Conservation (phyloP, 1,140 invertebrate genomes). For the Papilio aristodemus region DNA sequence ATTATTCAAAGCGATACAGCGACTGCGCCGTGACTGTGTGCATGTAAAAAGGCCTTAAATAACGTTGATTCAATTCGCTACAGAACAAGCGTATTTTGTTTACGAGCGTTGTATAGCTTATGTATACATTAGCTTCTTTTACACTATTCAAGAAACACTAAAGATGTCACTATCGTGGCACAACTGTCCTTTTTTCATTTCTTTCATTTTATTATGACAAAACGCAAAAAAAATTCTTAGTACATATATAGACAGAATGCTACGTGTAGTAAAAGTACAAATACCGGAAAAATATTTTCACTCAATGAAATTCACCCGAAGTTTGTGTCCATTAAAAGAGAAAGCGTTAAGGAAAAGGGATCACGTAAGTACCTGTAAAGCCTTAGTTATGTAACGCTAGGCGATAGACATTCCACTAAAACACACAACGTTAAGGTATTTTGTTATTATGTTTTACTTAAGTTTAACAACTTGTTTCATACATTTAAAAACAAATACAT, state of each 20-base stretch:
- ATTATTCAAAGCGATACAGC: too few relatives aligned
- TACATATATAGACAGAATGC: not conserved
- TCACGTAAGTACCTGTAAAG: not conserved
- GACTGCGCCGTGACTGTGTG: too few relatives aligned
- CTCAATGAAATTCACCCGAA: not conserved
- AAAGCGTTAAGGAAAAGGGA: conserved; percentile 18
- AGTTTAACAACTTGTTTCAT: not conserved
- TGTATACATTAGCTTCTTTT: too few relatives aligned
- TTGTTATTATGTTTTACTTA: not conserved
- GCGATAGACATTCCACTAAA: not conserved
- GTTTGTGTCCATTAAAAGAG: conserved; percentile 10
- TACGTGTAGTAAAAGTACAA: not conserved
- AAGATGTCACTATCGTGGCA: too few relatives aligned
- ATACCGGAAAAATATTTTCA: not conserved
- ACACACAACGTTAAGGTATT: not conserved
- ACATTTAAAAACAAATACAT: not conserved
- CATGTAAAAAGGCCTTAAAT: too few relatives aligned
- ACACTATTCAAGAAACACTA: too few relatives aligned
- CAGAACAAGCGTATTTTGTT: too few relatives aligned
- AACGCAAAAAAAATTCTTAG: too few relatives aligned
- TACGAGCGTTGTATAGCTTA: too few relatives aligned
- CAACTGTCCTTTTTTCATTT: too few relatives aligned
- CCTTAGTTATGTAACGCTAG: conserved; percentile 3
- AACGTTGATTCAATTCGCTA: too few relatives aligned
- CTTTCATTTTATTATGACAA: too few relatives aligned